Evolutionary conservation across 2,888 invertebrate genomes (phyloP).

Genomic region (Volucella inanis): DNA sequence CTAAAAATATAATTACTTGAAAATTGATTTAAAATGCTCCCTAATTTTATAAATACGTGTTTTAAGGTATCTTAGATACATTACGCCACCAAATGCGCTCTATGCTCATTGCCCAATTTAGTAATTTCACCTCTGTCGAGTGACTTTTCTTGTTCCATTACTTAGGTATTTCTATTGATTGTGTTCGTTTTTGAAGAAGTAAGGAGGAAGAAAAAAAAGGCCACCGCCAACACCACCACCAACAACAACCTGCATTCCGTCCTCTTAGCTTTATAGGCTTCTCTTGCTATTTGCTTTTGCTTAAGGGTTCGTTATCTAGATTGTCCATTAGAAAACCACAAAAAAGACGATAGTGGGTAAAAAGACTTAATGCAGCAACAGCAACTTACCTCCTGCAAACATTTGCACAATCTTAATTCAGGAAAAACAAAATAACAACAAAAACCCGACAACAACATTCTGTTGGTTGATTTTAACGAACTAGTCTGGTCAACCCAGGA

Average conservation of each 20-base stretch:
- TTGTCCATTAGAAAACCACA: conserved; percentile 61
- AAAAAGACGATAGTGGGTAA: conserved; percentile 2
- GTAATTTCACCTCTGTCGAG: background rate
- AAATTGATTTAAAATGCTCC: too few species aligned
- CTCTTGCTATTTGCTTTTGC: conserved; percentile 26
- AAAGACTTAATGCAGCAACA: conserved; percentile 1
- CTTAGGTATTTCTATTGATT: conserved; percentile 25
- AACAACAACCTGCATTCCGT: conserved; percentile 17
- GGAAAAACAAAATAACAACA: conserved; percentile 6
- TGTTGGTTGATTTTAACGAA: conserved; percentile 81
- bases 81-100: too few species aligned
- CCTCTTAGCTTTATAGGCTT: conserved; percentile 29
- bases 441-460: conserved; percentile 55
- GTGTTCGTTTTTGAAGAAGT: background rate
- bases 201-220: background rate
- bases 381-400: conserved; percentile 34
- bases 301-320: conserved; percentile 60
- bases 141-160: conserved; percentile 18
- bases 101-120: too few species aligned
- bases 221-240: background rate
- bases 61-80: too few species aligned
- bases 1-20: too few species aligned
- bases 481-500: conserved; percentile 78
- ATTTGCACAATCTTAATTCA: conserved; percentile 42
- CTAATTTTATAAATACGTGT: too few species aligned